Percentiles rank a stretch among this genome's conserved stretches.
Evolutionary conservation across 2,797 vertebrate genomes (phyloP).

Genomic region (Falco biarmicus): DNA sequence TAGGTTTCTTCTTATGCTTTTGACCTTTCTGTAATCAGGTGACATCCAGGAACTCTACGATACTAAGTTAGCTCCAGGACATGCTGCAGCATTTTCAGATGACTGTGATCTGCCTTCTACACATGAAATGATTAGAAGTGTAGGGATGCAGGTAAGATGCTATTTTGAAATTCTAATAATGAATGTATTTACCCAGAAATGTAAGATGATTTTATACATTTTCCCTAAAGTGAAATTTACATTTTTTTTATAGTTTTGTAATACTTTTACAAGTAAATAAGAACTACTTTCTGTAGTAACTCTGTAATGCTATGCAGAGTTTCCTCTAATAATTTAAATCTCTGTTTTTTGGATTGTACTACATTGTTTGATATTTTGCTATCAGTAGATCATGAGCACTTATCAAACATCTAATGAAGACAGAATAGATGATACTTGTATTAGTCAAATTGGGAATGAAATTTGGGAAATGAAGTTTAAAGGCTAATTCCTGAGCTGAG

Average conservation of each 20-base stretch:
- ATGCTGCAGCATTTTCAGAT: slow-evolving; percentile 93
- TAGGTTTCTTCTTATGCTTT: background rate
- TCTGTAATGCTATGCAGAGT: background rate
- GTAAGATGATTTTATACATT: background rate
- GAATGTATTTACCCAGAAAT: background rate
- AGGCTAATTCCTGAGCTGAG: background rate
- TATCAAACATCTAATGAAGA: background rate
- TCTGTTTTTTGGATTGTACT: background rate
- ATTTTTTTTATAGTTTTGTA: background rate
- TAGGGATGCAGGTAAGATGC: slow-evolving; percentile 93
- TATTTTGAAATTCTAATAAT: background rate
- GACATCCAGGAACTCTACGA: slow-evolving; percentile 90
- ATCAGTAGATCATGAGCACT: background rate
- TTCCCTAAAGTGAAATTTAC: background rate
- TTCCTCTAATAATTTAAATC: background rate
- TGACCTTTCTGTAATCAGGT: slow-evolving; percentile 76
- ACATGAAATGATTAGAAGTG: slow-evolving; percentile 89
- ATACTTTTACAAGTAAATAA: background rate
- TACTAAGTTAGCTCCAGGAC: slow-evolving; percentile 85
- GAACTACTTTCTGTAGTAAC: background rate
- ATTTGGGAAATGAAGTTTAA: background rate
- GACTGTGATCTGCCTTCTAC: slow-evolving; percentile 93
- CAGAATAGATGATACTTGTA: background rate
- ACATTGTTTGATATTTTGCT: background rate
- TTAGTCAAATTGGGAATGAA: background rate